phyloP scores from a whole-genome alignment of 2,113 vertebrate genomes.

The Hystrix brachyura region DNA sequence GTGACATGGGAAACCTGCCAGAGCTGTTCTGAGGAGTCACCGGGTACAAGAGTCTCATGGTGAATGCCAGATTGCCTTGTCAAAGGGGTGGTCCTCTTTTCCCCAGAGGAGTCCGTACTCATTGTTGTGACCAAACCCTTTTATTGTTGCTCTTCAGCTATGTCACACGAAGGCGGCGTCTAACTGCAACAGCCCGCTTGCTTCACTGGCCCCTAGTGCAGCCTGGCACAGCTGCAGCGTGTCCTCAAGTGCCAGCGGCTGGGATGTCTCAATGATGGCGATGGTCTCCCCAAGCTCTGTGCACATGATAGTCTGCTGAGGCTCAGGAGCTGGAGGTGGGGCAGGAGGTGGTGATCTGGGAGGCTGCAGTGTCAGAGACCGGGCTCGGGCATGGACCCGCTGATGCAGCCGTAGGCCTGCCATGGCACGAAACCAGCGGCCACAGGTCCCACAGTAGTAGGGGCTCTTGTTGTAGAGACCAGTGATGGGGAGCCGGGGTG shows the following conservation, averaged over 20 bases:
- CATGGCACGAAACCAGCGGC: conserved; percentile 93
- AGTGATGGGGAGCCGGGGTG: conserved; percentile 88
- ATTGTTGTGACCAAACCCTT: neutral
- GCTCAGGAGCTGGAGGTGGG: neutral
- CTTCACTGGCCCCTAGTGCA: conserved; percentile 90
- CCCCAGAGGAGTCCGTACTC: neutral
- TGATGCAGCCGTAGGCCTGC: conserved; percentile 93
- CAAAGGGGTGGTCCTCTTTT: neutral
- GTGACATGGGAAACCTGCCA: neutral
- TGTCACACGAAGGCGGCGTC: conserved; percentile 83
- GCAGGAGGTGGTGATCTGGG: conserved; percentile 67
- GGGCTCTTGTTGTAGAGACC: conserved; percentile 87
- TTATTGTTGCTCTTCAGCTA: neutral
- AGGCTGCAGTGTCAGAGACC: conserved; percentile 87
- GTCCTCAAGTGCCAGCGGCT: conserved; percentile 92
- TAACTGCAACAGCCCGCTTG: conserved; percentile 87
- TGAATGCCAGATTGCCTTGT: neutral
- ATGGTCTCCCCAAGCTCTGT: conserved; percentile 95
- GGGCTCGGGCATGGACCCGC: conserved; percentile 91
- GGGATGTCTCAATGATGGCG: conserved; percentile 94
- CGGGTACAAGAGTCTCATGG: neutral
- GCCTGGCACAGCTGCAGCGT: conserved; percentile 92
- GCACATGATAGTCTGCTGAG: conserved; percentile 92
- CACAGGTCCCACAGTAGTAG: conserved; percentile 91
- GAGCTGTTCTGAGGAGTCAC: conserved; percentile 11